Evolutionary conservation across 2,113 vertebrate species (phyloP), one percentile per base, ranked within the genome.

Genomic region (Clinocottus analis): DNA sequence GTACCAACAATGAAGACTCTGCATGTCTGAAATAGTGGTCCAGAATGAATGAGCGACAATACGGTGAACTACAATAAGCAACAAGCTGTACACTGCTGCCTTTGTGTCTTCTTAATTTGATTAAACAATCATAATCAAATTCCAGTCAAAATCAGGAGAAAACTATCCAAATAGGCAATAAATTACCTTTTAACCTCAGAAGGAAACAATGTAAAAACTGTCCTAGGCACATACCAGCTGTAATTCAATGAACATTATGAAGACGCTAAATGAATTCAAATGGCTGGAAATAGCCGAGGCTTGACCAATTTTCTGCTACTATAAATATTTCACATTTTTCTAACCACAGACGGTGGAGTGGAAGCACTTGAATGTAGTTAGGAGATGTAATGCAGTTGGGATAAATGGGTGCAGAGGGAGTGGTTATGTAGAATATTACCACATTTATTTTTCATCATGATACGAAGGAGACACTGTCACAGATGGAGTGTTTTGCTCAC

Each of bases 21-120:
- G 16, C 21, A 70, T 58, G 45, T 84, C 39, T 69, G 27, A 6
- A 53, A 47, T 23, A 64, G 47, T 56, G 37, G 25, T 27, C 14
- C 35, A 49, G 21, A 31, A 82, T 56, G 49, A 76, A 72, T 59
- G 75, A 62, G 60, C 67, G 35, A 45, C 70, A 75, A 79, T 61
- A 3, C 70, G 45, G 47, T 63, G 60, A 82, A 58, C 47, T 21
- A 35, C 12, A 67, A 64, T 16, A 23, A 25, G 55, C 49, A 17
- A 55, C 16, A 45, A n/a, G 7, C 25, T 75, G 66, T 77, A 73
- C 56, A 21, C 29, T 76, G 19, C 45, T 76, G 41, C 47, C 29
- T 85, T 72, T 79, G 55, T 86, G 35, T 87, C 21, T 12, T 21
- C 27, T 67, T 78, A 87, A 87, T 35, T 29, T 45, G 39, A 90